Conservation (phyloP, 2,888 invertebrate genomes). For the Zele albiditarsus region DNA sequence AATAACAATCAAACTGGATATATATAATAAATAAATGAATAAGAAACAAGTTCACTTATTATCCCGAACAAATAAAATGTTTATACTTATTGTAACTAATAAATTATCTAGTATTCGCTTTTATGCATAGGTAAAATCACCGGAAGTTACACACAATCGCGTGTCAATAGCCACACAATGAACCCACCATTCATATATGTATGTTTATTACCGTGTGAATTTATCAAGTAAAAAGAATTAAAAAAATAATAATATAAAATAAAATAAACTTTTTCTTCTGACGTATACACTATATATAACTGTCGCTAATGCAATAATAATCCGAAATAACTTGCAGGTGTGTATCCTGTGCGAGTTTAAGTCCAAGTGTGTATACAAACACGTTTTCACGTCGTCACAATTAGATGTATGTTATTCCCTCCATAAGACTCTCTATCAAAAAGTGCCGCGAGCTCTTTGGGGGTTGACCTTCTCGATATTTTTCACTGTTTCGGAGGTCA, state of each 20-base stretch:
- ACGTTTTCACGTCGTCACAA: constrained; percentile 5
- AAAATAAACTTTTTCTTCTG: background rate
- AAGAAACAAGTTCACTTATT: background rate
- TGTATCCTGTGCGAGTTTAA: background rate
- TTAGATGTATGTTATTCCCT: constrained; percentile 21
- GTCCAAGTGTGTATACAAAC: constrained; percentile 11
- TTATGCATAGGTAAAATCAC: background rate
- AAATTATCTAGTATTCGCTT: background rate
- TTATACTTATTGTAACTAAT: background rate
- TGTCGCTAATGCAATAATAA: background rate
- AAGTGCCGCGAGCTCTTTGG: background rate
- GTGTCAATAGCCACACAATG: constrained; percentile 18
- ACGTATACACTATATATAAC: background rate
- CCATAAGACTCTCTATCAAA: constrained; percentile 24
- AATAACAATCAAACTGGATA: constrained; percentile 44
- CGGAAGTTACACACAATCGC: constrained; percentile 14
- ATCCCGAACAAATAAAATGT: background rate
- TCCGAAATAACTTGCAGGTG: background rate
- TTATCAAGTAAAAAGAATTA: background rate
- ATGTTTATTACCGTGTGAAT: background rate
- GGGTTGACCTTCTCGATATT: constrained; percentile 13
- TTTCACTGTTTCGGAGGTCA: constrained; percentile 25
- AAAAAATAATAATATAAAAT: background rate
- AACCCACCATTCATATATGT: background rate
- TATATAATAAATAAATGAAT: background rate